These are phyloP conservation scores for Lamproptera curius DNA, from an alignment of 2,888 invertebrate genomes.

Conservation along the genomic window DNA sequence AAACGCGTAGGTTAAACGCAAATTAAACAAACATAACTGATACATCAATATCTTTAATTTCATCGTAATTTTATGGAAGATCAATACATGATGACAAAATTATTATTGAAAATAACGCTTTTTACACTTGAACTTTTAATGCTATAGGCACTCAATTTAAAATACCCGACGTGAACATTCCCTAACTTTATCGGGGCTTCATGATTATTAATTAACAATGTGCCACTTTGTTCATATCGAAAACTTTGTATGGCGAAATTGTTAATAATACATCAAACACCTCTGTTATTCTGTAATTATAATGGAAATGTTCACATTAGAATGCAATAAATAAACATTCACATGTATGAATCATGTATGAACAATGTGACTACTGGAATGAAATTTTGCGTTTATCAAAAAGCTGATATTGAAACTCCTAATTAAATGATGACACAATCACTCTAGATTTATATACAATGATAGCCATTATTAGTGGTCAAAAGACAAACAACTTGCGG, in stretches of 20 bases:
- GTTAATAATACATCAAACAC: too few relatives aligned
- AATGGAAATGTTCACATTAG: slow-evolving; percentile 75
- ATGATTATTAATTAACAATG: too few relatives aligned
- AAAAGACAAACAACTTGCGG: too few relatives aligned
- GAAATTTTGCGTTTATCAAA: slow-evolving; percentile 50
- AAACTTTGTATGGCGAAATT: too few relatives aligned
- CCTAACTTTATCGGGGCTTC: too few relatives aligned
- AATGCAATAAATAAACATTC: slow-evolving; percentile 33
- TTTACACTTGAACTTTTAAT: slow-evolving; percentile 75
- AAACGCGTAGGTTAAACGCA: slow-evolving; percentile 22
- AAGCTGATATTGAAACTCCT: slow-evolving; percentile 62
- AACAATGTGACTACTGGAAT: slow-evolving; percentile 65
- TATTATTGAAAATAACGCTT: slow-evolving; percentile 74
- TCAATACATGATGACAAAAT: slow-evolving; percentile 78
- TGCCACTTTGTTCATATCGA: too few relatives aligned
- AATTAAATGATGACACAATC: slow-evolving; percentile 62
- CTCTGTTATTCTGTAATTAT: too few relatives aligned
- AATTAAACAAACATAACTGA: slow-evolving; percentile 67
- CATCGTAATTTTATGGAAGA: slow-evolving; percentile 79
- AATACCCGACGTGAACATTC: slow-evolving; percentile 76
- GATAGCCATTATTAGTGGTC: slow-evolving; percentile 39
- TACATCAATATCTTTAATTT: slow-evolving; percentile 78
- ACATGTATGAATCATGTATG: slow-evolving; percentile 52
- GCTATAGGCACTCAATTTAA: slow-evolving; percentile 78
- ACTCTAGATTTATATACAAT: slow-evolving; percentile 71